phyloP scores from a whole-genome alignment of 2,797 vertebrate species.

The Pseudochromis fuscus region DNA sequence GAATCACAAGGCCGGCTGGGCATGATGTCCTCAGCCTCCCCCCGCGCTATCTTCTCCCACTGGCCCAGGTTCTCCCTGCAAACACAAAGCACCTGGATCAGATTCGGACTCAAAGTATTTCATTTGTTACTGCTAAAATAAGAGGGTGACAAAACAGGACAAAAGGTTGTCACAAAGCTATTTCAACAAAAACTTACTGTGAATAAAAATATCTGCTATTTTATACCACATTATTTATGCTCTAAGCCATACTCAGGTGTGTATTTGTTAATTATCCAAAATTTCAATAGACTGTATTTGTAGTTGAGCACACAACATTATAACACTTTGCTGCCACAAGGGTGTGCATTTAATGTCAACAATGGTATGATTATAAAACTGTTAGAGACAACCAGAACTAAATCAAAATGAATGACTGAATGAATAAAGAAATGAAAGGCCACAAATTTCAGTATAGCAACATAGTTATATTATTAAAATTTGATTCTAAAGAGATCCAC shows the following conservation, averaged over 20 bases:
- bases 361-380: not conserved
- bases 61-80: constrained; percentile 94
- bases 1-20: constrained; percentile 80
- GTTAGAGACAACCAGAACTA: not conserved
- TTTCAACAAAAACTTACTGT: not conserved
- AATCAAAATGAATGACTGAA: not conserved
- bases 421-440: not conserved
- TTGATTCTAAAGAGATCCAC: not conserved
- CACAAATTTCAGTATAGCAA: constrained; percentile 1
- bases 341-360: constrained; percentile 31
- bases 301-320: constrained; percentile 1
- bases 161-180: too few species aligned
- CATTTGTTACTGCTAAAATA: not conserved
- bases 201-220: not conserved
- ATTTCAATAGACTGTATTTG: not conserved
- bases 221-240: not conserved
- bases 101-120: constrained; percentile 6
- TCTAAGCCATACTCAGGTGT: not conserved
- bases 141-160: too few species aligned
- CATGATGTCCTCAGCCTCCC: constrained; percentile 85
- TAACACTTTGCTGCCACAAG: constrained; percentile 45
- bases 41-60: constrained; percentile 94
- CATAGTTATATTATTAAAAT: not conserved
- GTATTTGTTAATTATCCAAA: not conserved
- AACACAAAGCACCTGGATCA: constrained; percentile 42